Conservation (phyloP, 2,113 vertebrate species). For the Anolis carolinensis region DNA sequence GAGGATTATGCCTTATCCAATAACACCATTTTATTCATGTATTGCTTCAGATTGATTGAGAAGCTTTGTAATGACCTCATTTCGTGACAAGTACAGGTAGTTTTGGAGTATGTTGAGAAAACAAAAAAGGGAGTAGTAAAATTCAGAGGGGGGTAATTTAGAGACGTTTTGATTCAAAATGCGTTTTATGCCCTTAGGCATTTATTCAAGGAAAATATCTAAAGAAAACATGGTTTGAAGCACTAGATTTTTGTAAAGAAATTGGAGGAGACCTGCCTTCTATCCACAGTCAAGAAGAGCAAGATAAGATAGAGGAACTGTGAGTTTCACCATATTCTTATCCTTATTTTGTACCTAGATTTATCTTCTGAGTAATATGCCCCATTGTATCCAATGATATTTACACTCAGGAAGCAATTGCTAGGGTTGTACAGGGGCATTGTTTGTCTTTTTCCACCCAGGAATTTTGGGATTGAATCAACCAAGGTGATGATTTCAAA, state of each 20-base stretch:
- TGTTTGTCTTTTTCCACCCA: too few species aligned
- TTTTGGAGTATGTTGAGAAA: neutral
- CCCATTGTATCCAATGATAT: too few species aligned
- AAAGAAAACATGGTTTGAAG: conserved; percentile 87
- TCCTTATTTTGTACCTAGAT: neutral
- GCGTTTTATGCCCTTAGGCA: conserved; percentile 54
- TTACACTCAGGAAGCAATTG: too few species aligned
- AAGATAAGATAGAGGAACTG: conserved; percentile 56
- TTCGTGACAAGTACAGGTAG: neutral
- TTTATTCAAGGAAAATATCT: conserved; percentile 65
- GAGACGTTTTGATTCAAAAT: neutral
- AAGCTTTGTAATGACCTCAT: too few species aligned
- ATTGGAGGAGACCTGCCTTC: conserved; percentile 88
- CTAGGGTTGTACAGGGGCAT: too few species aligned
- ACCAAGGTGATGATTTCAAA: too few species aligned
- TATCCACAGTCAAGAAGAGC: conserved; percentile 79
- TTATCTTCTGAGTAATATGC: neutral
- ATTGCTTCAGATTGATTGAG: neutral
- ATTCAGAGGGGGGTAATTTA: neutral
- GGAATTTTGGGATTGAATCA: too few species aligned
- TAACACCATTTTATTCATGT: too few species aligned
- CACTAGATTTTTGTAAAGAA: conserved; percentile 84
- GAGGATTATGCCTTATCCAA: too few species aligned
- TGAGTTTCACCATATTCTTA: conserved; percentile 52
- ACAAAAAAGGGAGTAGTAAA: neutral